Base-by-base conservation (phyloP, 1,140 invertebrate genomes). In the Aphelinus certus region DNA sequence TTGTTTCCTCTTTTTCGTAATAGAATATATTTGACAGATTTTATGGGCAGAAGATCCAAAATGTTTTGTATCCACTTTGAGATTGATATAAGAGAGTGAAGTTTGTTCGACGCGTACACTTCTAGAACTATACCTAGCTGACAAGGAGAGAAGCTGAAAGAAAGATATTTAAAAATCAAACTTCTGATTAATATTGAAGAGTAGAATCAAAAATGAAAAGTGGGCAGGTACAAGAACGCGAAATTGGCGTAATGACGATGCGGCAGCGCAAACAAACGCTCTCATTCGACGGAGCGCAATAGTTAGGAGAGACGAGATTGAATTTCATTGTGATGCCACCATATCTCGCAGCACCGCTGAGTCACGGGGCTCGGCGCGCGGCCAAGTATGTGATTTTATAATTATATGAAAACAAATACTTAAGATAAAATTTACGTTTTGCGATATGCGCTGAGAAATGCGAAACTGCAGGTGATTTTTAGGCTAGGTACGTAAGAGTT, bases 381-480 rank as follows among this genome's bases (percentile, higher is more conserved):
- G 84, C 86, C 84, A 87, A 88, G 85, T 88, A 87, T 88, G 87
- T 88, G 87, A 88, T 88, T 87, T 88, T 88, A 87, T 87, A 86
- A 76, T 63, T 71, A 75, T 75, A 71, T 71, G 55, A 72, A 76
- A 72, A 76, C 61, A 76, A 76, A 76, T 76, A 76, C 68, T 76
- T 76, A 70, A 75, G 51, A 43, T 47, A 66, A 71, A 60, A 61
- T 70, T 65, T 65, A 7, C 61, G 56, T 71, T 71, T 66, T 43
- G 62, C 73, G 67, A 65, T 75, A 55, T 43, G 9, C 9, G 51
- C 51, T 53, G 51, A 4, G 9, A 53, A 53, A 53, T 53, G 51
- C 51, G 51, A 53, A 9, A 53, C n/a, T 62, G 75, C 75, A 71
- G 75, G 75, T 72, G 75, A 72, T 64, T 65, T 7, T 48, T 61